Evolutionary conservation across 92 coral and sea anemone species (phyloP).

Genomic region (Palythoa caribaeorum): DNA sequence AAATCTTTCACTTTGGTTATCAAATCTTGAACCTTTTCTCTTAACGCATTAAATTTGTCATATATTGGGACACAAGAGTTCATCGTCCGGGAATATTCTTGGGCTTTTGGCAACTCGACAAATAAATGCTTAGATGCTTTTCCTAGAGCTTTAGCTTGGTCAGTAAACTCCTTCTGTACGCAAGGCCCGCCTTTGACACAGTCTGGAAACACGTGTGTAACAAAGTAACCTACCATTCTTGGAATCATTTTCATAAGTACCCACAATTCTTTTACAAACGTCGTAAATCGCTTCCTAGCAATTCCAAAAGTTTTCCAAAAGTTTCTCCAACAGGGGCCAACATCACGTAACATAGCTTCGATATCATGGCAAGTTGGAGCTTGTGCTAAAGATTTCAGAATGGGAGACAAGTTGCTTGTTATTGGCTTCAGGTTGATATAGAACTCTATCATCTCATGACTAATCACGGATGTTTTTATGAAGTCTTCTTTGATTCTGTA

Average conservation of each 20-base stretch:
- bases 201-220: constrained; percentile 70
- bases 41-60: constrained; percentile 74
- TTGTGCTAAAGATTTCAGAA: constrained; percentile 75
- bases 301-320: constrained; percentile 57
- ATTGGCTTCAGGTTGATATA: constrained; percentile 86
- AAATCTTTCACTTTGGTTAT: constrained; percentile 81
- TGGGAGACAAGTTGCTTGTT: constrained; percentile 80
- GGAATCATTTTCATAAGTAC: constrained; percentile 85
- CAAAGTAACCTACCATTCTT: constrained; percentile 84
- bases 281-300: constrained; percentile 72
- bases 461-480: constrained; percentile 64
- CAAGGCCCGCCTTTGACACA: constrained; percentile 89
- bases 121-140: constrained; percentile 68
- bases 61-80: constrained; percentile 78
- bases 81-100: constrained; percentile 84
- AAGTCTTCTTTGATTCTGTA: constrained; percentile 72
- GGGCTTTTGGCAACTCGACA: constrained; percentile 63
- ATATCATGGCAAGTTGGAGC: constrained; percentile 86
- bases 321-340: constrained; percentile 36
- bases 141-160: constrained; percentile 85
- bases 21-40: constrained; percentile 76
- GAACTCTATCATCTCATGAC: constrained; percentile 77
- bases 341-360: constrained; percentile 56
- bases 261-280: constrained; percentile 75
- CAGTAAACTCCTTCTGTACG: constrained; percentile 81